Base-by-base conservation (phyloP, 2,113 vertebrate genomes). In the Calyptommatus sinebrachiatus region DNA sequence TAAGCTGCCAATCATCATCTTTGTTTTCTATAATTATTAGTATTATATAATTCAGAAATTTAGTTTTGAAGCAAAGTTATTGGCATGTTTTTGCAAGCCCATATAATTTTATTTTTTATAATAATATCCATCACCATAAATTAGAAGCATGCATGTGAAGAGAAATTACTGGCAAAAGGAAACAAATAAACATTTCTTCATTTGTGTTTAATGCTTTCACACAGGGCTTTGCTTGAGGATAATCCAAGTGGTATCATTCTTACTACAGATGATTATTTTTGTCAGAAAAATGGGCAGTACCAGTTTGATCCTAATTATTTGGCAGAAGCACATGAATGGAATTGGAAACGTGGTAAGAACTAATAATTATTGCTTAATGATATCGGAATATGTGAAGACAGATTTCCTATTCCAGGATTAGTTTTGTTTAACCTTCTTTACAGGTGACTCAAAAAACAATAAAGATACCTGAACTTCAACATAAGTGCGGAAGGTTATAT, bases 231-330 rank as follows among this genome's bases (percentile, higher is more conserved):
- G 87, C 90, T 97, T 78, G 94, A 96, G 28, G 94, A 98, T 86
- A 99, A 98, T 80, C 96, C 96, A 10, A 90, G 87, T 78, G 98
- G 97, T 82, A 86, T 97, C 8, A 93, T 94, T 88, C 95, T 99
- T 83, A 97, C 96, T 90, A 98, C 97, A 62, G 98, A 99, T 85
- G 96, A 99, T 87, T 99, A 96, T 89, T 99, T 99, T 90, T 90
- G 57, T 83, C 93, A 87, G 71, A 81, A 94, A 73, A 82, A 94
- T 74, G 97, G 97, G 88, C 85, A 91, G 22, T 99, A 99, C 90
- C 88, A 86, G 62, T 99, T 93, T 93, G 93, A 98, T 90, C 89
- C 94, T 0, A 57, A 84, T 79, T 90, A 87, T 66, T 92, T 99
- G 83, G 95, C 91, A 81, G 95, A 98, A 85, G 98, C 98, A 45